Evolutionary conservation across 2,113 vertebrate species (phyloP).

Genomic region (Alouatta palliata): DNA sequence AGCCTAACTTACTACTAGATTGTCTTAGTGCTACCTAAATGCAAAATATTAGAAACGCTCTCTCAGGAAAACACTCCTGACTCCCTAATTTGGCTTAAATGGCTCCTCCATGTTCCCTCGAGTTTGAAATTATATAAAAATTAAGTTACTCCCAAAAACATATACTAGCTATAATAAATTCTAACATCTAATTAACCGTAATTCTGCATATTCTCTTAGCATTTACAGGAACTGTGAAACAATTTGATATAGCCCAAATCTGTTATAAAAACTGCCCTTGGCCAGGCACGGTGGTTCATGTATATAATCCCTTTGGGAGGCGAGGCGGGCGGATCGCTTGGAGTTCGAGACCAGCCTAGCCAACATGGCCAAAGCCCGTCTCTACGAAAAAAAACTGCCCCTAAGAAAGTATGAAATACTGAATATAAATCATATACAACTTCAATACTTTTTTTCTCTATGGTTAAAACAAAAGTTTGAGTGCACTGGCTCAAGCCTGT

Average conservation of each 20-base stretch:
- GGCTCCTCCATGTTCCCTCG: background rate
- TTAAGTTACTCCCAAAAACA: background rate
- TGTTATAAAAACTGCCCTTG: background rate
- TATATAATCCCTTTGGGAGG: background rate
- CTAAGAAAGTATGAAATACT: background rate
- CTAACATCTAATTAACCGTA: constrained; percentile 16
- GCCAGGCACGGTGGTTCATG: too few relatives aligned
- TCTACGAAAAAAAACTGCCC: background rate
- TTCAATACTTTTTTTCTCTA: background rate
- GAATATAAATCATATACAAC: background rate
- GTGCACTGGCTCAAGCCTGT: background rate
- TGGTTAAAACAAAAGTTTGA: background rate
- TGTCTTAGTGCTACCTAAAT: background rate
- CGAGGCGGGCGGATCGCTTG: accelerated
- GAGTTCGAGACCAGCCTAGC: background rate
- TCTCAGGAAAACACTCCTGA: background rate
- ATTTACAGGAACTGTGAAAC: background rate
- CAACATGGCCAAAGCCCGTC: background rate
- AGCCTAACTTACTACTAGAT: background rate
- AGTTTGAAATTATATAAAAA: constrained; percentile 19
- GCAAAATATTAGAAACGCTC: background rate
- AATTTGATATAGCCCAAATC: background rate
- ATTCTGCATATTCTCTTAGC: constrained; percentile 11
- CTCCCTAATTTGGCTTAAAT: background rate
- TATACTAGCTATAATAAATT: background rate